phyloP scores from a whole-genome alignment of 1,140 invertebrate species.

The Drosophila punjabiensis region DNA sequence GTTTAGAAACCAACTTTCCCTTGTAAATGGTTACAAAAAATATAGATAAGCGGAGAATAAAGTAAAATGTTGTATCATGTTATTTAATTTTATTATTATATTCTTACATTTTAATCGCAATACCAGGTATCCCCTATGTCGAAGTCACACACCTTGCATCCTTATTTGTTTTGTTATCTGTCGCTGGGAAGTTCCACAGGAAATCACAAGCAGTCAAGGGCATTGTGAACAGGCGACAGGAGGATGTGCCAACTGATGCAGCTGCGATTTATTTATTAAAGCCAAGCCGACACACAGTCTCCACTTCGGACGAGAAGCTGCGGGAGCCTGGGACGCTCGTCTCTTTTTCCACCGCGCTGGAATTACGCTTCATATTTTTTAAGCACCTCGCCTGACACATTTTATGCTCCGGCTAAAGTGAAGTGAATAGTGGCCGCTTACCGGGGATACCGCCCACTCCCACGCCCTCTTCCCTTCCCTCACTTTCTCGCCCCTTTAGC shows the following conservation, averaged over 20 bases:
- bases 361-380: constrained; percentile 57
- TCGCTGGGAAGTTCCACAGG: constrained; percentile 58
- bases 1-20: not conserved
- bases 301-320: constrained; percentile 22
- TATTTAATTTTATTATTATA: too few relatives aligned
- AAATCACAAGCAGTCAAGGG: constrained; percentile 70
- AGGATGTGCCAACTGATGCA: constrained; percentile 65
- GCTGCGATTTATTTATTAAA: constrained; percentile 80
- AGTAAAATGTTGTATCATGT: not conserved
- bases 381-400: constrained; percentile 77
- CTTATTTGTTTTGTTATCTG: constrained; percentile 66
- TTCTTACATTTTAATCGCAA: too few relatives aligned
- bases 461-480: not conserved
- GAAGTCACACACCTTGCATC: not conserved
- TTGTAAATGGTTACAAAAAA: not conserved
- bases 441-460: not conserved
- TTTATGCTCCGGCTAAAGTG: constrained; percentile 58
- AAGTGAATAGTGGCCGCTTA: constrained; percentile 69
- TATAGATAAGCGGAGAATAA: not conserved
- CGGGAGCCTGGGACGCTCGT: constrained; percentile 8
- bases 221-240: constrained; percentile 60
- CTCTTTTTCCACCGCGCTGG: constrained; percentile 5
- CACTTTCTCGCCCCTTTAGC: constrained; percentile 6
- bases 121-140: constrained; percentile 8
- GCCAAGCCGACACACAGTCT: constrained; percentile 49